Base-by-base conservation (phyloP, 2,797 vertebrate species). In the Acanthiza pusilla region DNA sequence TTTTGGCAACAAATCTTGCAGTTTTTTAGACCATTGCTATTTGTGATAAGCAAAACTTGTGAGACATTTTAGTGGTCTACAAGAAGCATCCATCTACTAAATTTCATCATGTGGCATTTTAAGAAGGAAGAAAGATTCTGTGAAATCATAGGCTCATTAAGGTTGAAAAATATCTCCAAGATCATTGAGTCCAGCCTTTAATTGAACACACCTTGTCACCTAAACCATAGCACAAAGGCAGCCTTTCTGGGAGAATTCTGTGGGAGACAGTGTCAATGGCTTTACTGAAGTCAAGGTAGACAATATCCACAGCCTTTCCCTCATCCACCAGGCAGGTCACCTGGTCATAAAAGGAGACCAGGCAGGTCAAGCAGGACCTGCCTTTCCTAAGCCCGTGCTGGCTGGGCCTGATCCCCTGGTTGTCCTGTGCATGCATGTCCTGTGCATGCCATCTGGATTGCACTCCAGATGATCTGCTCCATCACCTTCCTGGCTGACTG, bases 361-460 rank as follows among this genome's bases (percentile, higher is more conserved):
- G 10, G 20, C 1, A 38, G 29, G 65, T 51, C 14, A 51, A 57
- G 38, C 25, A 45, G 17, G 15, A 34, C 29, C 25, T 65, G 17
- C 21, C 38, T 57, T 71, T 71, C 38, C 20, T 65, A 0, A 65
- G 45, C 21, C 4, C 18, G 0, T 34, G 2, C 51, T 71, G 45
- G 6, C 25, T 40, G 38, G n/a, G 29, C n/a, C 38, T 26, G 45
- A 40, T 2, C 5, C 8, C n/a, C 3, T 57, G 1, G 25, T 16
- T 34, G 15, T 58, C 8, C 50, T 71, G 13, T 26, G 0, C 9
- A 2, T 34, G 25, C 45, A n/a, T 34, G 15, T 58, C 8, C 50
- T 71, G 13, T 26, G 0, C 9, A 2, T 34, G 25, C 45, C n/a
- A n/a, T n/a, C n/a, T n/a, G 40, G 25, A 47, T 40, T 4, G 3